Conservation (phyloP, 2,113 vertebrate species). For the Tachysurus vachellii region DNA sequence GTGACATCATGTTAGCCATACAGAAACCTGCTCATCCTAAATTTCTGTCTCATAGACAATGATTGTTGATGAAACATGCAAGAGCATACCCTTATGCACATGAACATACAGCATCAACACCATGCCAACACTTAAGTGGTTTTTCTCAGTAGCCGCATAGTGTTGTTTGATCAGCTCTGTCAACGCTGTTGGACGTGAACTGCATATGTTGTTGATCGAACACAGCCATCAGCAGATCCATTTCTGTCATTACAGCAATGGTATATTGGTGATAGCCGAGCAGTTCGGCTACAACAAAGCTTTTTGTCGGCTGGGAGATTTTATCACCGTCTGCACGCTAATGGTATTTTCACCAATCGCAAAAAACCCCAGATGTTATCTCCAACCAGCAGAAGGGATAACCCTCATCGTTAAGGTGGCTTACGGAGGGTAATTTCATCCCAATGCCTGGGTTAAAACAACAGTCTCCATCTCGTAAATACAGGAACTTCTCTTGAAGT, state of each 20-base stretch:
- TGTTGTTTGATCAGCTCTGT: background rate
- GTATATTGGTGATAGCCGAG: constrained; percentile 10
- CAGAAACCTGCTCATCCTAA: background rate
- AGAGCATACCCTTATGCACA: background rate
- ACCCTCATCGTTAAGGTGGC: constrained; percentile 54
- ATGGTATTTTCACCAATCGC: constrained; percentile 38
- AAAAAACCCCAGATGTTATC: constrained; percentile 45
- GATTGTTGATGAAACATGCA: background rate
- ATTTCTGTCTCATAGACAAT: background rate
- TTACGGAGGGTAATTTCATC: constrained; percentile 64
- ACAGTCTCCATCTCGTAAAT: constrained; percentile 62
- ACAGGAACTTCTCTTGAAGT: constrained; percentile 59
- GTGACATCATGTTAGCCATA: background rate
- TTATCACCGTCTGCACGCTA: constrained; percentile 42
- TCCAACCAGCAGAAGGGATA: constrained; percentile 36
- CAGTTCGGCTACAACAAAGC: constrained; percentile 1
- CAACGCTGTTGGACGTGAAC: background rate
- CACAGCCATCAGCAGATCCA: background rate
- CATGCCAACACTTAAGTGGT: background rate
- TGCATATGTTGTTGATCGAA: background rate
- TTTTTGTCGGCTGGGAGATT: constrained; percentile 43
- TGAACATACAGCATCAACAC: constrained; percentile 5
- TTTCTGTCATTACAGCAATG: constrained; percentile 14
- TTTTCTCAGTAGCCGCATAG: background rate
- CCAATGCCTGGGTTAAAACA: constrained; percentile 71